phyloP scores from a whole-genome alignment of 2,888 invertebrate species.

The Pterobdella sp. region DNA sequence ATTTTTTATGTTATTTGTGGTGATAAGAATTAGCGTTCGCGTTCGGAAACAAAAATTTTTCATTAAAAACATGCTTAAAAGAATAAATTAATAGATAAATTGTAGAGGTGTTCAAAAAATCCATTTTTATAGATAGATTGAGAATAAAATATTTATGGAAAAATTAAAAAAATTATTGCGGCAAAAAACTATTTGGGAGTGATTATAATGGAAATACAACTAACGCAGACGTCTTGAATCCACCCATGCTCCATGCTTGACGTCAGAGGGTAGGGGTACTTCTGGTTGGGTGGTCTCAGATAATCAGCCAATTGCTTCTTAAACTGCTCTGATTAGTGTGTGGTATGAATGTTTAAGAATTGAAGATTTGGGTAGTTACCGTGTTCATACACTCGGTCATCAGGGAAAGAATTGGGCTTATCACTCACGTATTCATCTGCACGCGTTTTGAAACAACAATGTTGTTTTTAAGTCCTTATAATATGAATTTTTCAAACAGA shows the following conservation, averaged over 20 bases:
- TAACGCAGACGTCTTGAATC: constrained; percentile 7
- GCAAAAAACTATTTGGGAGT: too few relatives aligned
- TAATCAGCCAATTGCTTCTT: background rate
- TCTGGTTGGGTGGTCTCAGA: constrained; percentile 1
- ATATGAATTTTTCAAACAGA: constrained; percentile 2
- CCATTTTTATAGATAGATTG: too few relatives aligned
- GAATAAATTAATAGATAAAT: too few relatives aligned
- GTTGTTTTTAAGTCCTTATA: background rate
- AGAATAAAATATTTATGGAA: too few relatives aligned
- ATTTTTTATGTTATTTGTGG: background rate
- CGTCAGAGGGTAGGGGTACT: constrained; percentile 12
- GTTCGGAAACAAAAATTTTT: too few relatives aligned
- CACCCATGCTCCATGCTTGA: constrained; percentile 16
- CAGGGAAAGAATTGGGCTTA: constrained; percentile 18
- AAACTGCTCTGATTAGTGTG: constrained; percentile 4
- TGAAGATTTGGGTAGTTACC: background rate
- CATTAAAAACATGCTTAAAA: too few relatives aligned
- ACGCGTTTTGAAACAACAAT: background rate
- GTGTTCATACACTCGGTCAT: constrained; percentile 9
- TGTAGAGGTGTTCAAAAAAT: too few relatives aligned
- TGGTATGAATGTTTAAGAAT: background rate
- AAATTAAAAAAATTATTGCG: too few relatives aligned
- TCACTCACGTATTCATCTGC: constrained; percentile 16
- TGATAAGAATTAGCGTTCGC: too few relatives aligned
- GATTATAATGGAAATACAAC: background rate